phyloP scores from a whole-genome alignment of 92 coral and sea anemone species.

The Epizoanthus stellaris region DNA sequence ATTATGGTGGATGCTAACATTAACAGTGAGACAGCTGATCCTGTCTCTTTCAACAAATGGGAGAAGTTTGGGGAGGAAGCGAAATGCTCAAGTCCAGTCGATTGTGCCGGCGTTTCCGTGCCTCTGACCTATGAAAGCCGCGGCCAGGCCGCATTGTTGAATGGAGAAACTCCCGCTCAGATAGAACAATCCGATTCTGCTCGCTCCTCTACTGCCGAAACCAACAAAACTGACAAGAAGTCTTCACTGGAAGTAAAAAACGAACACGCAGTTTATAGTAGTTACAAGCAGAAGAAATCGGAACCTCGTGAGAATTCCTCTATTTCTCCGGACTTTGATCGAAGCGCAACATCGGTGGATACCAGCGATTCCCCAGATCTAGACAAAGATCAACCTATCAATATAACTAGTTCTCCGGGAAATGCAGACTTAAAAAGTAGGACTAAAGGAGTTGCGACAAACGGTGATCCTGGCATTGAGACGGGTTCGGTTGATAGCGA shows the following conservation, averaged over 20 bases:
- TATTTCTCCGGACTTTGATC: not conserved
- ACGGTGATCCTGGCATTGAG: conserved; percentile 18
- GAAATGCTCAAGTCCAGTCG: conserved; percentile 31
- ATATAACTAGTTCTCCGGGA: not conserved
- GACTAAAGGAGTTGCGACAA: not conserved
- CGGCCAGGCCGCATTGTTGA: conserved; percentile 3
- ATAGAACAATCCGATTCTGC: not conserved
- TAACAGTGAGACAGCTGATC: conserved; percentile 39
- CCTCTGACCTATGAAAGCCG: conserved; percentile 12
- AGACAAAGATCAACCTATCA: conserved; percentile 25
- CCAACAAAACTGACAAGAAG: not conserved
- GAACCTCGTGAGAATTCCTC: conserved; percentile 6
- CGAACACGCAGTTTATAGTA: not conserved
- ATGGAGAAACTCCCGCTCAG: conserved; percentile 21
- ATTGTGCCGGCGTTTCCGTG: conserved; percentile 28
- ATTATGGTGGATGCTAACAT: conserved; percentile 40
- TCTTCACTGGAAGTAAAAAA: conserved; percentile 1
- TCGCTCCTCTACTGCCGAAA: not conserved
- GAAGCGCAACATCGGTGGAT: not conserved
- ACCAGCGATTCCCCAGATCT: not conserved
- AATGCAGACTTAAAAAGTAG: conserved; percentile 7
- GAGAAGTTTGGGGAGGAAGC: conserved; percentile 69
- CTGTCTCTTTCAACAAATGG: conserved; percentile 50
- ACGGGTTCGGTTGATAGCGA: not conserved
- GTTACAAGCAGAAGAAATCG: conserved; percentile 8